These are phyloP conservation scores for Bellardia pandia DNA, from an alignment of 2,888 invertebrate genomes.

Conservation along the genomic window DNA sequence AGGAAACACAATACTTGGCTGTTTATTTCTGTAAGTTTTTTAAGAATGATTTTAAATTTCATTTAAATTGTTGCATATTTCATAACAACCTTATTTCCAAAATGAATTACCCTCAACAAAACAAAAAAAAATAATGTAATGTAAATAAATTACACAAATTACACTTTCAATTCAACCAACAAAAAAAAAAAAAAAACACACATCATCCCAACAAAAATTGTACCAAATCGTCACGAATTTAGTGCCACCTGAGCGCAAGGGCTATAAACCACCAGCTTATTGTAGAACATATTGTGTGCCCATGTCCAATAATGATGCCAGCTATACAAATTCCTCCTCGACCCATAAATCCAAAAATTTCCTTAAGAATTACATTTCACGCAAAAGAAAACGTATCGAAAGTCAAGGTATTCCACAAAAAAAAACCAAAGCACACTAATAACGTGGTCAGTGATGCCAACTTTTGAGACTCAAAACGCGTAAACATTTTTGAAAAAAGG, in stretches of 20 bases:
- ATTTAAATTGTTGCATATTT: constrained; percentile 15
- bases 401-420: constrained; percentile 83
- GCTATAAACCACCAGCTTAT: constrained; percentile 83
- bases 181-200: constrained; percentile 51
- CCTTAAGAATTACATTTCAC: constrained; percentile 83
- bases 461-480: no score
- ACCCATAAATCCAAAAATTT: constrained; percentile 81
- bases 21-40: constrained; percentile 93
- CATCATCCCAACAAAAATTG: constrained; percentile 34
- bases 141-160: constrained; percentile 20
- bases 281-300: constrained; percentile 84
- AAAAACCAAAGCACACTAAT: constrained; percentile 50
- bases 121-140: not conserved
- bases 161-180: constrained; percentile 49
- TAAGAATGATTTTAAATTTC: not conserved
- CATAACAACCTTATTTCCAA: constrained; percentile 43
- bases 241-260: constrained; percentile 82
- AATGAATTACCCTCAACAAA: constrained; percentile 7
- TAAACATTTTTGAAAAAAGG: no score
- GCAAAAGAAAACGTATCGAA: constrained; percentile 84
- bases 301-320: constrained; percentile 80
- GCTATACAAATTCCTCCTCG: constrained; percentile 76
- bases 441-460: no score
- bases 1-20: constrained; percentile 95
- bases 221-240: constrained; percentile 61